Evolutionary conservation across 1,140 invertebrate species (phyloP).

Genomic region (Lepidurus apus): DNA sequence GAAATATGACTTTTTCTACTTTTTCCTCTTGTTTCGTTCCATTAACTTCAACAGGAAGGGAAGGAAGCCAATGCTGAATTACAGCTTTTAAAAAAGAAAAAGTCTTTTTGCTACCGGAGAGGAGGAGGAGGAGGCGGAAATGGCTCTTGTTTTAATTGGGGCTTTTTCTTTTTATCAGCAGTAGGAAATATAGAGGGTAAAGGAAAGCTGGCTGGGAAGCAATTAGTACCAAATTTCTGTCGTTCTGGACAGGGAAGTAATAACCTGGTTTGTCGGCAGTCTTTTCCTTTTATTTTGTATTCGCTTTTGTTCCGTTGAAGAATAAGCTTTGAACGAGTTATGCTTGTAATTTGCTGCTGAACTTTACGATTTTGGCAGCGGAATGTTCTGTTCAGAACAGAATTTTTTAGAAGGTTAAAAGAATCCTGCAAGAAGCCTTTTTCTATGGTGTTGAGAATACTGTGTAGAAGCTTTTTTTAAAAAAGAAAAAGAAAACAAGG

Average conservation of each 20-base stretch:
- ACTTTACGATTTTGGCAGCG: slow-evolving; percentile 1
- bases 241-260: slow-evolving; percentile 2
- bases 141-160: slow-evolving; percentile 2
- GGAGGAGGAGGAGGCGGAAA: background rate
- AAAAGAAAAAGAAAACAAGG: too few species aligned
- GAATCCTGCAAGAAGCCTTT: too few species aligned
- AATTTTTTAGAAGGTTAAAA: too few species aligned
- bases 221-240: background rate
- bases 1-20: too few species aligned
- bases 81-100: too few species aligned
- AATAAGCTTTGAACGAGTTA: background rate
- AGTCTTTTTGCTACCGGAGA: background rate
- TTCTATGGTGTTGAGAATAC: too few species aligned
- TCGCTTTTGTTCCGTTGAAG: background rate
- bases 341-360: background rate
- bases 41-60: too few species aligned
- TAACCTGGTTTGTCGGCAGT: slow-evolving; percentile 1
- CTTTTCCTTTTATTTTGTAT: background rate
- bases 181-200: background rate
- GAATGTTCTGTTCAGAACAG: background rate
- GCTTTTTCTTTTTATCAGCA: background rate
- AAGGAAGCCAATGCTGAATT: too few species aligned
- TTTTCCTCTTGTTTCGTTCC: too few species aligned
- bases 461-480: too few species aligned
- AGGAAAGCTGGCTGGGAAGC: background rate